phyloP scores from a whole-genome alignment of 2,797 vertebrate genomes.

The Xiphorhynchus erythropygius region DNA sequence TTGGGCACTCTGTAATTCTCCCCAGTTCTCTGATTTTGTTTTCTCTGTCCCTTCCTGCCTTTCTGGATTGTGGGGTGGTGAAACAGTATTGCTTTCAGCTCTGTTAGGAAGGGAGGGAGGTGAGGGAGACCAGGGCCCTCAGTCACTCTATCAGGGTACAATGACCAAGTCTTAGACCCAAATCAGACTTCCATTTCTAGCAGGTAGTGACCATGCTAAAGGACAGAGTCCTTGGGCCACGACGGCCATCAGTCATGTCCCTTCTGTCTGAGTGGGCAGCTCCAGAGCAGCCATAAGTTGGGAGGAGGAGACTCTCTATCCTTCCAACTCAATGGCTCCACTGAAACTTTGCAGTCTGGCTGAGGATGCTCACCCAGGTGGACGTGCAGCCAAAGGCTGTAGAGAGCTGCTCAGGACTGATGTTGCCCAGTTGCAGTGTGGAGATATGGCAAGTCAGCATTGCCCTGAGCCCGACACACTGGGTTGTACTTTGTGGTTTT shows the following conservation, averaged over 20 bases:
- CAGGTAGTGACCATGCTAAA: background rate
- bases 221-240: background rate
- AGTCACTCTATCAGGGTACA: background rate
- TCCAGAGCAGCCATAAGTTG: background rate
- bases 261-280: background rate
- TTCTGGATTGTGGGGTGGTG: background rate
- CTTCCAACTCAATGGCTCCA: background rate
- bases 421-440: background rate
- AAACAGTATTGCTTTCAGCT: background rate
- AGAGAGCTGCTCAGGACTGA: background rate
- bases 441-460: background rate
- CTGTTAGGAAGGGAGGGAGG: background rate
- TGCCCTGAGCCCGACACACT: rapidly evolving
- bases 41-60: background rate
- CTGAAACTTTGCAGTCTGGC: background rate
- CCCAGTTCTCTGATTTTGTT: background rate
- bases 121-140: background rate
- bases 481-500: background rate
- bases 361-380: background rate
- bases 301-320: background rate
- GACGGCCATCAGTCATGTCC: background rate
- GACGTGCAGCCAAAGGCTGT: background rate
- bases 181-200: background rate
- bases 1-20: background rate
- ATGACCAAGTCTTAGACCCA: background rate